Conservation (phyloP, 2,888 invertebrate genomes). For the Cataglyphis albicans region DNA sequence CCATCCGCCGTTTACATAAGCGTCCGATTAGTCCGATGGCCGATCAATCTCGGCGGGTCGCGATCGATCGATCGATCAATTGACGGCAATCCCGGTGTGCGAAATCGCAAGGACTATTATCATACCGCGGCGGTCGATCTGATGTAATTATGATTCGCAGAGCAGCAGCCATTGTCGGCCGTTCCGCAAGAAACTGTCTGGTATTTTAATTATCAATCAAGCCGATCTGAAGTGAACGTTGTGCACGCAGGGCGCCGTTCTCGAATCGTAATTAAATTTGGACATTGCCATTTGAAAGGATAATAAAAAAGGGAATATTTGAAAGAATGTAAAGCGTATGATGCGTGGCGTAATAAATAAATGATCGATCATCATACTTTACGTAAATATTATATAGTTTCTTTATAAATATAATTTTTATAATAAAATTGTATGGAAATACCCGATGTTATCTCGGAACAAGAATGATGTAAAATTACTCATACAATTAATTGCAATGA, state of each 20-base stretch:
- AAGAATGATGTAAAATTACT: not conserved
- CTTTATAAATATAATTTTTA: too few species aligned
- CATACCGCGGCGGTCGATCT: constrained; percentile 63
- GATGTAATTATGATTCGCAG: constrained; percentile 50
- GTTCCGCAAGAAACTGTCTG: constrained; percentile 43
- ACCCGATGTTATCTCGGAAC: not conserved
- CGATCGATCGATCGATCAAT: constrained; percentile 51
- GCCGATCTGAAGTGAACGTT: constrained; percentile 21
- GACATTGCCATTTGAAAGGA: constrained; percentile 32
- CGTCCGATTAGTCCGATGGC: not conserved
- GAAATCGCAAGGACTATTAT: constrained; percentile 66
- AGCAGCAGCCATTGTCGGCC: constrained; percentile 45
- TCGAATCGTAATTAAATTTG: constrained; percentile 39
- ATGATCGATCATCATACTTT: not conserved
- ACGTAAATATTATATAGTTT: not conserved
- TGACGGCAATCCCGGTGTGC: constrained; percentile 19
- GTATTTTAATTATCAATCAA: constrained; percentile 67
- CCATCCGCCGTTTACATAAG: constrained; percentile 45
- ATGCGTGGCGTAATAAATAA: not conserved
- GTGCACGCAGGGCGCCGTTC: constrained; percentile 36
- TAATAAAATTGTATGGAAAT: not conserved
- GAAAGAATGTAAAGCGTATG: too few species aligned
- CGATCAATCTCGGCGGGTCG: constrained; percentile 39
- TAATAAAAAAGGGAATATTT: constrained; percentile 5
- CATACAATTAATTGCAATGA: not conserved